These are phyloP conservation scores for Varanus salvator DNA, from an alignment of 2,113 vertebrate genomes.

Conservation along the genomic window DNA sequence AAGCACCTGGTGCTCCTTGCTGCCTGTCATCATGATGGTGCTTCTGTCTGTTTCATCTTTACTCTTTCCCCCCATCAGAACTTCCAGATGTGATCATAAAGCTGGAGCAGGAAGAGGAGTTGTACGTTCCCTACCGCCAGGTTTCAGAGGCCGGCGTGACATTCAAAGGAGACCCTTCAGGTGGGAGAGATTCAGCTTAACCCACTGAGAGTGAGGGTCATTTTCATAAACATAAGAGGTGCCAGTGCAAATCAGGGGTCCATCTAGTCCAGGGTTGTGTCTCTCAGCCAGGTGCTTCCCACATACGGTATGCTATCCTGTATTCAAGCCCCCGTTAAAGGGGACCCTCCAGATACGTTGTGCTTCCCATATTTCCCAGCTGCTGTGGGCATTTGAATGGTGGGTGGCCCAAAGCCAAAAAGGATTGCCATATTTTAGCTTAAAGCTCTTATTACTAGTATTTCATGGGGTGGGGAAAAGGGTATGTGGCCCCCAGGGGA, in stretches of 20 bases:
- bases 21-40: neutral
- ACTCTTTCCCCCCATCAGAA: neutral
- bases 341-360: neutral
- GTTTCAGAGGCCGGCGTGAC: neutral
- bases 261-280: neutral
- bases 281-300: neutral
- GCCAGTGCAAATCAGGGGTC: too few relatives aligned
- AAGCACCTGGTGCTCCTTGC: neutral
- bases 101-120: conserved; percentile 17
- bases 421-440: too few relatives aligned
- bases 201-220: neutral
- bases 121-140: neutral
- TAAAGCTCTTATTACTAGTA: too few relatives aligned
- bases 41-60: neutral
- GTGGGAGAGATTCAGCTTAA: neutral
- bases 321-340: neutral
- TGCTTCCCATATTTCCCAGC: neutral
- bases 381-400: too few relatives aligned
- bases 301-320: neutral
- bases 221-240: neutral
- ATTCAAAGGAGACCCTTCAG: neutral
- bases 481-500: too few relatives aligned
- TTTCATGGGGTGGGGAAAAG: too few relatives aligned
- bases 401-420: too few relatives aligned
- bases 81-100: conserved; percentile 35